Percentiles rank a stretch among this genome's conserved stretches.
These are phyloP conservation scores for Piaya cayana DNA, from an alignment of 2,113 vertebrate species.

Conservation along the genomic window DNA sequence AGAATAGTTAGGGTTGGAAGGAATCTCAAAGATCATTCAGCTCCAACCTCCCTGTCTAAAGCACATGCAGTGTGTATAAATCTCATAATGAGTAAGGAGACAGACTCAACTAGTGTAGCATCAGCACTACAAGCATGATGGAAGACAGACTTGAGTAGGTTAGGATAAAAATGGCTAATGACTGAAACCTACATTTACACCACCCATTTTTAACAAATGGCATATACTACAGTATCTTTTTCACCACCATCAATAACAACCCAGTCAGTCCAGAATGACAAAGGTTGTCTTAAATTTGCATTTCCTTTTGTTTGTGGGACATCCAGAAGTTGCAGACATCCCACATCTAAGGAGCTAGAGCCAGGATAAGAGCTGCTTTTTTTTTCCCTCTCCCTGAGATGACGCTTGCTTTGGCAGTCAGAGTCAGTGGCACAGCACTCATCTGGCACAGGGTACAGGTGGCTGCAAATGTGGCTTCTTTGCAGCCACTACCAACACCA, in stretches of 20 bases:
- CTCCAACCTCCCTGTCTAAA: not conserved
- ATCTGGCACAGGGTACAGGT: not conserved
- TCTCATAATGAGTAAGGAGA: not conserved
- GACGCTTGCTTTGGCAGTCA: not conserved
- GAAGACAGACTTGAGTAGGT: not conserved
- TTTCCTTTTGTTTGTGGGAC: not conserved
- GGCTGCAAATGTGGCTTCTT: not conserved
- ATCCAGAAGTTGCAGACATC: not conserved
- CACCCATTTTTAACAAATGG: not conserved
- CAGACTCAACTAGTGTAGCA: not conserved
- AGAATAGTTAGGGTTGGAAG: too few species aligned
- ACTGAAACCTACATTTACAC: not conserved
- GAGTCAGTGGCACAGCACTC: not conserved
- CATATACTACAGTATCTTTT: not conserved
- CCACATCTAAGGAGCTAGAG: not conserved
- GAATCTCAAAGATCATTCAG: too few species aligned
- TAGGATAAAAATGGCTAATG: not conserved
- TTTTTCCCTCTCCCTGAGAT: not conserved
- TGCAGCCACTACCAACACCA: not conserved
- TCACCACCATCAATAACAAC: not conserved
- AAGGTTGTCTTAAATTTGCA: not conserved
- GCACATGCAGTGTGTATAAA: not conserved
- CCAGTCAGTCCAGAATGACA: not conserved
- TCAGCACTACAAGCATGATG: not conserved
- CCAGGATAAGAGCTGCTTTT: not conserved